These are phyloP conservation scores for Lucilia cuprina DNA, from an alignment of 1,140 invertebrate genomes.

Conservation along the genomic window DNA sequence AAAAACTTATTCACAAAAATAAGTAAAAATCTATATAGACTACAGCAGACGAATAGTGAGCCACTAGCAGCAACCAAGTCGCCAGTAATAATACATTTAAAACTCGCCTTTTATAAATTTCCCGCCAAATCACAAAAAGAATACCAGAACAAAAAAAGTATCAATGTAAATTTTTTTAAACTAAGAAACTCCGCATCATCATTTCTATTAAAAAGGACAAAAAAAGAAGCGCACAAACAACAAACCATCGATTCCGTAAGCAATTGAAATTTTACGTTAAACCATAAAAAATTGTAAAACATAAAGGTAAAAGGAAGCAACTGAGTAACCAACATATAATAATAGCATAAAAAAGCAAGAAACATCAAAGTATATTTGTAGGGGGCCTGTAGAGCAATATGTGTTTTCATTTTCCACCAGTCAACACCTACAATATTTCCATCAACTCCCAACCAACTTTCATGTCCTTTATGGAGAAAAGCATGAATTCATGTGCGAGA, in stretches of 20 bases:
- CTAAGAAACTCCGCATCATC: not conserved
- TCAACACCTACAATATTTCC: not conserved
- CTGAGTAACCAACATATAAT: not conserved
- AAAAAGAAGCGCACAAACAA: not conserved
- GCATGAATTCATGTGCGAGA: not conserved
- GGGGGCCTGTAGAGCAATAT: not conserved
- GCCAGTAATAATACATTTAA: not conserved
- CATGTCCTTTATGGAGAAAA: not conserved
- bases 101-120: not conserved
- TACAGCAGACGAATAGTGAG: not conserved
- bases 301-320: not conserved
- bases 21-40: not conserved
- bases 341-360: not conserved
- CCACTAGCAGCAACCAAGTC: not conserved
- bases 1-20: not conserved
- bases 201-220: not conserved
- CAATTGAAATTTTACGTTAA: conserved; percentile 27
- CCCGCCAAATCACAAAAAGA: too few species aligned
- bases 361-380: conserved; percentile 5
- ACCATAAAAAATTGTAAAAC: not conserved
- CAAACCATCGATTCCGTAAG: conserved; percentile 2
- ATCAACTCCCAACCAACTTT: not conserved
- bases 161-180: too few species aligned
- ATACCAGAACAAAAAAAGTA: too few species aligned
- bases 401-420: not conserved